Base-by-base conservation (phyloP, 2,113 vertebrate genomes). In the Scytalopus superciliaris region DNA sequence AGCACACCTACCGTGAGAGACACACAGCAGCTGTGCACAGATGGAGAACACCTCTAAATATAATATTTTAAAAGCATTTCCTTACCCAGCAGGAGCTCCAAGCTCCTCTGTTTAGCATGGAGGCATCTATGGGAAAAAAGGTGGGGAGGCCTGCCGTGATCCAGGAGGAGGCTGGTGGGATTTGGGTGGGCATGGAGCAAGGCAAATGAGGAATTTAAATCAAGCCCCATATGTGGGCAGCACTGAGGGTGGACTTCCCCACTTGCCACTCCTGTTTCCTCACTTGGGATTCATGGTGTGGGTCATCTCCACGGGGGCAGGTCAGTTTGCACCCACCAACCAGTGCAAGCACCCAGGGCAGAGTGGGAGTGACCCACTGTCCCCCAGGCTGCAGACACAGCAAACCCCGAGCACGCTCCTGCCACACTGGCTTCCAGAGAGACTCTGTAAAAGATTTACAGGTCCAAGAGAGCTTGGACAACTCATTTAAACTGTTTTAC, bases 51-150 rank as follows among this genome's bases (percentile, higher is more conserved):
- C 96, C 96, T 90, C 94, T 75, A 90, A 87, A 90, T 15, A 90
- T 70, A 85, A 12, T 90, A 88, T 95, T 97, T 97, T 95, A 96
- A 92, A 96, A 96, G 94, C 37, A 4, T 91, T 97, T 94, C 95
- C 94, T 94, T 95, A 96, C 85, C 82, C 95, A 92, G 95, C 87
- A 63, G 83, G 40, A 95, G 93, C 89, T 91, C 69, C 31, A 12
- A 56, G 89, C 87, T 91, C 74, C 93, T 95, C 87, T 92, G 87
- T 94, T 89, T 1, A 67, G 90, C 8, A 31, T 30, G 90, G 90
- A 94, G 79, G 87, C 75, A 90, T 79, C 91, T 17, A 85, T 45
- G 84, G 95, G 89, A 75, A 90, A 87, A 91, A 84, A 89, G 89
- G 77, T 82, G 66, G 91, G 87, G 89, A 89, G 91, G 40, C 60